These are phyloP conservation scores for Scaptomyza pallida DNA, from an alignment of 1,140 invertebrate genomes.

Conservation along the genomic window DNA sequence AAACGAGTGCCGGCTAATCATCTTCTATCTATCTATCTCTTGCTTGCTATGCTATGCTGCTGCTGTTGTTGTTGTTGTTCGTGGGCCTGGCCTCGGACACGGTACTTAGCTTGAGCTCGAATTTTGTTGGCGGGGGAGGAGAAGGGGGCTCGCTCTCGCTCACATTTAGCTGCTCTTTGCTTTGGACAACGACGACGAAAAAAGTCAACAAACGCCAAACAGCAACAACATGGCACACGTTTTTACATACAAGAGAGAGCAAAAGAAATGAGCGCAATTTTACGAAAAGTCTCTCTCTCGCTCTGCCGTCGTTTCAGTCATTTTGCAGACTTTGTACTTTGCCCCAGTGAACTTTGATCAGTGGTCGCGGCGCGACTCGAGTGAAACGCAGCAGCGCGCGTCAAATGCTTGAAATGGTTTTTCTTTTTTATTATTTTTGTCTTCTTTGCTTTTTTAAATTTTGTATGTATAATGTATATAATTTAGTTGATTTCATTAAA, in stretches of 20 bases:
- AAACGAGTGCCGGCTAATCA: conserved; percentile 24
- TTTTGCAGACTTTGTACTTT: conserved; percentile 83
- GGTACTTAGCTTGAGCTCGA: not conserved
- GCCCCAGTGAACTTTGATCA: conserved; percentile 82
- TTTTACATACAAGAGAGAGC: conserved; percentile 1
- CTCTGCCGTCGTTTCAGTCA: conserved; percentile 39
- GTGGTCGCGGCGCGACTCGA: conserved; percentile 29
- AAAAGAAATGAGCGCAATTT: not conserved
- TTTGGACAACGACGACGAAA: conserved; percentile 23
- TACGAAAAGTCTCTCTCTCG: not conserved
- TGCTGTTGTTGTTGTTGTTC: not conserved
- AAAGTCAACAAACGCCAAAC: conserved; percentile 62
- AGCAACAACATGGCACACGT: conserved; percentile 18
- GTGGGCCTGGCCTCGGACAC: conserved; percentile 28
- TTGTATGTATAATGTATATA: conserved; percentile 15
- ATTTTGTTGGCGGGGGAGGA: not conserved
- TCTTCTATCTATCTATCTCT: conserved; percentile 12
- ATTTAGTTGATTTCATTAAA: conserved; percentile 45
- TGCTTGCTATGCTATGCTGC: not conserved
- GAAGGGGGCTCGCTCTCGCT: conserved; percentile 7
- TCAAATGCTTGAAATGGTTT: conserved; percentile 36
- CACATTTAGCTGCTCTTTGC: conserved; percentile 16
- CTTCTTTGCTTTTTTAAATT: not conserved
- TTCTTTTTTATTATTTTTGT: conserved; percentile 8
- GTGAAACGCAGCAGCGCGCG: conserved; percentile 34